Conservation (phyloP, 2,113 vertebrate genomes). For the Phasianus colchicus region DNA sequence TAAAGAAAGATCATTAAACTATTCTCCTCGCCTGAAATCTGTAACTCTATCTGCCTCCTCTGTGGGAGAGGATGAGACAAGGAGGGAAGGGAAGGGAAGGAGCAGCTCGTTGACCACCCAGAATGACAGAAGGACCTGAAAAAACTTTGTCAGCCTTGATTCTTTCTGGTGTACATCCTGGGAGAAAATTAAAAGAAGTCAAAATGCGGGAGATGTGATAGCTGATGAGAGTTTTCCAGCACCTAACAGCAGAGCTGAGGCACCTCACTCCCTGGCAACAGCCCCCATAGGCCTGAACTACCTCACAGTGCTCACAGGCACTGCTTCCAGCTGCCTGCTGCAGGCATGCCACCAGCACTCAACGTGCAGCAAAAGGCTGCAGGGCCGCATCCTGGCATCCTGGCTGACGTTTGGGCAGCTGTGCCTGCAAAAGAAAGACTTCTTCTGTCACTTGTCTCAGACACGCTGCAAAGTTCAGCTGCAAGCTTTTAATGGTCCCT, state of each 20-base stretch:
- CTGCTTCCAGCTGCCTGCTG: background rate
- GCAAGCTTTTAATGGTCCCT: constrained; percentile 53
- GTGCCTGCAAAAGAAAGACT: background rate
- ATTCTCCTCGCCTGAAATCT: background rate
- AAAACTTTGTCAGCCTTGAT: background rate
- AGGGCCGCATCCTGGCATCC: background rate
- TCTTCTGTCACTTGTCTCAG: constrained; percentile 43
- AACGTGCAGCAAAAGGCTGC: rapidly evolving
- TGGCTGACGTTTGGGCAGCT: background rate
- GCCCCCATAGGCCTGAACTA: rapidly evolving
- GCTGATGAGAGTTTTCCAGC: background rate
- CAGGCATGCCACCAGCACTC: background rate
- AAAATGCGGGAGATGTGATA: background rate
- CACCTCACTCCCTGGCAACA: background rate
- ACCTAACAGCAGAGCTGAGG: background rate
- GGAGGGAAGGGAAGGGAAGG: background rate
- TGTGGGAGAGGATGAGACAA: background rate
- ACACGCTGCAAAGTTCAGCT: constrained; percentile 6
- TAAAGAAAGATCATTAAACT: constrained; percentile 43
- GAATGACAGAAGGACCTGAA: background rate
- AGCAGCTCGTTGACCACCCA: constrained; percentile 28
- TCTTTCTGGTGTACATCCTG: background rate
- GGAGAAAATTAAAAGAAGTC: background rate
- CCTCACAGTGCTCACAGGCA: background rate
- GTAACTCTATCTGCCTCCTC: constrained; percentile 41